phyloP scores from a whole-genome alignment of 2,888 invertebrate species.

The Standfussiana lucernea region DNA sequence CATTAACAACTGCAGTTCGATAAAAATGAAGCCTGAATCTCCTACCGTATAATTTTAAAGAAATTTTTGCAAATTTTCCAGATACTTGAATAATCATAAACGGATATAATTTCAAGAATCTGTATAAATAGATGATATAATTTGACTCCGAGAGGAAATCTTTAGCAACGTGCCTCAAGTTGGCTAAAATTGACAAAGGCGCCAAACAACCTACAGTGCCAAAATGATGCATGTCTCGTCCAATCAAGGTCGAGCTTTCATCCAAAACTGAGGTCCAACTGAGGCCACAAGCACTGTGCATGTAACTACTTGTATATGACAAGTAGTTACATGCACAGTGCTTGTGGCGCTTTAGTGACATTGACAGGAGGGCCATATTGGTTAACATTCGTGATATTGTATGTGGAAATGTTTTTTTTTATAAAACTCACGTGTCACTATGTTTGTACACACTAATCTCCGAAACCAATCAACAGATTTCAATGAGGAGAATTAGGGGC shows the following conservation, averaged over 20 bases:
- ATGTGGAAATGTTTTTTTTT: background rate
- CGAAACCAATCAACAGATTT: background rate
- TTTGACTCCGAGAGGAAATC: background rate
- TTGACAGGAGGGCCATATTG: background rate
- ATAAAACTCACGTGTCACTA: background rate
- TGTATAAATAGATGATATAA: background rate
- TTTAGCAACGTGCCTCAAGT: background rate
- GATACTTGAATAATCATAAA: background rate
- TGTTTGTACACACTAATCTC: background rate
- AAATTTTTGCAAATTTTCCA: too few species aligned
- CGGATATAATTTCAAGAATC: background rate
- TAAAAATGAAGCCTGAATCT: too few species aligned
- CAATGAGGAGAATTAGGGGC: background rate
- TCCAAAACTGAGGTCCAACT: slow-evolving; percentile 35
- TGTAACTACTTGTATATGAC: too few species aligned
- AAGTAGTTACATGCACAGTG: slow-evolving; percentile 22
- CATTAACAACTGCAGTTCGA: too few species aligned
- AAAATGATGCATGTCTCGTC: slow-evolving; percentile 43
- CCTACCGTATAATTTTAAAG: too few species aligned
- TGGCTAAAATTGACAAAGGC: slow-evolving; percentile 9
- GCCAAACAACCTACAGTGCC: slow-evolving; percentile 3
- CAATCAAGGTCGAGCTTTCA: slow-evolving; percentile 38
- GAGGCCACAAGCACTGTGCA: too few species aligned
- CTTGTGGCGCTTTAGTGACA: background rate
- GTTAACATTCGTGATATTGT: background rate